These are phyloP conservation scores for Mythimna impura DNA, from an alignment of 2,888 invertebrate genomes.

Conservation along the genomic window DNA sequence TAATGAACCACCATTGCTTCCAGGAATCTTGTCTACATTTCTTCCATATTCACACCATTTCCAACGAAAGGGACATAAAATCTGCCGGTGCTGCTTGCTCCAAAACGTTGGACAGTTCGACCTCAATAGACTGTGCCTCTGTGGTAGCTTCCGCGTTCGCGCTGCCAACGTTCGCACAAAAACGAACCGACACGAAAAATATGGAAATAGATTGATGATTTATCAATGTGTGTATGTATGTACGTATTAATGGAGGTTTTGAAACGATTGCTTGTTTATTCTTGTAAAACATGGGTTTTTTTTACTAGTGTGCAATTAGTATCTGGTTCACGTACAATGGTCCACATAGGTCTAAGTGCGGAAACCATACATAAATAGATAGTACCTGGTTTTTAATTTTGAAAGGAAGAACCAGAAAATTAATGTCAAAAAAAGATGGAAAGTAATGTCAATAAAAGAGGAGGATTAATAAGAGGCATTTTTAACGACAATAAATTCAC, in stretches of 20 bases:
- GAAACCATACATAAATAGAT: too few relatives aligned
- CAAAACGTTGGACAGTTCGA: conserved; percentile 26
- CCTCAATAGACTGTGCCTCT: conserved; percentile 46
- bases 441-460: too few relatives aligned
- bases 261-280: conserved; percentile 4
- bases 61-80: conserved; percentile 23
- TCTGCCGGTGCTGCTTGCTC: background rate
- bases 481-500: too few relatives aligned
- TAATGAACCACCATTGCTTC: background rate
- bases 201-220: conserved; percentile 56
- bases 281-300: background rate
- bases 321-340: too few relatives aligned
- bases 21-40: conserved; percentile 1
- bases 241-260: background rate
- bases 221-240: conserved; percentile 31
- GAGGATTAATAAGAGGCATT: too few relatives aligned
- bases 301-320: background rate
- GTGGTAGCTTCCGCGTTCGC: conserved; percentile 51
- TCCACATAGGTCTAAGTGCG: too few relatives aligned
- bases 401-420: too few relatives aligned
- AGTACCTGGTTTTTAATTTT: too few relatives aligned
- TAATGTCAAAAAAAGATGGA: too few relatives aligned
- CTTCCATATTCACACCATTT: conserved; percentile 11
- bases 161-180: conserved; percentile 56
- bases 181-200: conserved; percentile 43